phyloP scores from a whole-genome alignment of 2,113 vertebrate species.

The Perccottus glenii region DNA sequence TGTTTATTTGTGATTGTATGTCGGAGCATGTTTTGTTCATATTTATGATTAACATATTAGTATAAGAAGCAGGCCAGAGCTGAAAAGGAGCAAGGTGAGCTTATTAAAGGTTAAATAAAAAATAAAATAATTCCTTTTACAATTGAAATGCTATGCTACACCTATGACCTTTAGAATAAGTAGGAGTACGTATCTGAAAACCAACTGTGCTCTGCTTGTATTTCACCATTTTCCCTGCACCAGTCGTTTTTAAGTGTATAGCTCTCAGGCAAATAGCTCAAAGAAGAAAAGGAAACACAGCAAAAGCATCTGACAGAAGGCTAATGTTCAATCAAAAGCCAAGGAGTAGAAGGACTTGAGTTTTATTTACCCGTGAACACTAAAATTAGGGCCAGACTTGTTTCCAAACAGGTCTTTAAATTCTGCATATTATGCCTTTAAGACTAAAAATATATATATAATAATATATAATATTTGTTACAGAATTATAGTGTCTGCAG shows the following conservation, averaged over 20 bases:
- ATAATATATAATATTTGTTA: background rate
- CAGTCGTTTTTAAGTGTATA: background rate
- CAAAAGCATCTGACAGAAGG: background rate
- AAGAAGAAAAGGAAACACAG: background rate
- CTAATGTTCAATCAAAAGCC: background rate
- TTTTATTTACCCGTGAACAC: background rate
- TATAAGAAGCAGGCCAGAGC: too few relatives aligned
- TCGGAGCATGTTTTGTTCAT: too few relatives aligned
- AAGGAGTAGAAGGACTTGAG: background rate
- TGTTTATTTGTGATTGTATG: background rate
- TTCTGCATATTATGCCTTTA: background rate
- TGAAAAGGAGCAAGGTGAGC: too few relatives aligned
- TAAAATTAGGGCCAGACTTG: background rate
- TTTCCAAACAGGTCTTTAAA: background rate
- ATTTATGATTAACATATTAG: background rate
- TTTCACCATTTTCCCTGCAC: background rate
- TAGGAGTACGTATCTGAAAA: background rate
- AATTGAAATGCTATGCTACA: too few relatives aligned
- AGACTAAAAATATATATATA: background rate
- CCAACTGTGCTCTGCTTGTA: background rate
- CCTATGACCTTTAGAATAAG: too few relatives aligned
- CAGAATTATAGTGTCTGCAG: background rate
- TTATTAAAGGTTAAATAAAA: too few relatives aligned
- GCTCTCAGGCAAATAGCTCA: background rate
- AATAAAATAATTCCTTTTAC: too few relatives aligned